These are phyloP conservation scores for Athene cunicularia DNA, from an alignment of 2,113 vertebrate genomes.

Conservation along the genomic window DNA sequence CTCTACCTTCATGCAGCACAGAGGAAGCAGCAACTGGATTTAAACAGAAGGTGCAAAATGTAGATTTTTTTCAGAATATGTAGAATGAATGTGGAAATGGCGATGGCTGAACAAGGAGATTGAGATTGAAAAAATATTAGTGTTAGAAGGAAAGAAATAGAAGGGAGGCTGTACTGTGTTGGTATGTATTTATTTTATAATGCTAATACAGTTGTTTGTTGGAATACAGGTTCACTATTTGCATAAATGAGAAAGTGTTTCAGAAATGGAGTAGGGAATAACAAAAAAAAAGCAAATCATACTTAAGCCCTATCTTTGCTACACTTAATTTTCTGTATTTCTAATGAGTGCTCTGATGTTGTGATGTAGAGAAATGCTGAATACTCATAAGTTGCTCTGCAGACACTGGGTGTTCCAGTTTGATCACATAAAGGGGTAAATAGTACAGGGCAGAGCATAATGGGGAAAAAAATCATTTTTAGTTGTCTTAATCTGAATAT, in stretches of 20 bases:
- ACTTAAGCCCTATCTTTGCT: neutral
- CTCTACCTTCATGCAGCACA: neutral
- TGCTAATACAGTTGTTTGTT: neutral
- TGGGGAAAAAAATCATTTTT: neutral
- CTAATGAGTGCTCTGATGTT: neutral
- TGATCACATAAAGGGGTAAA: neutral
- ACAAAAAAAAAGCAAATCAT: neutral
- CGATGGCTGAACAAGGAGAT: neutral
- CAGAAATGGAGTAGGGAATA: neutral
- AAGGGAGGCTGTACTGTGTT: neutral
- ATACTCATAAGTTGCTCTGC: neutral
- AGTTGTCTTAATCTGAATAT: neutral
- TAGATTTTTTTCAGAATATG: neutral
- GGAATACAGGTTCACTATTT: neutral
- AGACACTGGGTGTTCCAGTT: neutral
- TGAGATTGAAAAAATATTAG: neutral
- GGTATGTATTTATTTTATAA: neutral
- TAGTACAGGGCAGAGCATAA: neutral
- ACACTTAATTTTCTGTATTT: neutral
- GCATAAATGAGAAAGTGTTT: neutral
- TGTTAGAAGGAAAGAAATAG: neutral
- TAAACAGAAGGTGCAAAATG: neutral
- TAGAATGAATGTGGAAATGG: neutral
- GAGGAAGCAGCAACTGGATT: neutral
- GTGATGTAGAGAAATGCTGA: neutral